A percentile compares a stretch with the other conserved stretches of the same genome.
Conservation (phyloP, 2,888 invertebrate species). For the Zhuqinia jingwanae region DNA sequence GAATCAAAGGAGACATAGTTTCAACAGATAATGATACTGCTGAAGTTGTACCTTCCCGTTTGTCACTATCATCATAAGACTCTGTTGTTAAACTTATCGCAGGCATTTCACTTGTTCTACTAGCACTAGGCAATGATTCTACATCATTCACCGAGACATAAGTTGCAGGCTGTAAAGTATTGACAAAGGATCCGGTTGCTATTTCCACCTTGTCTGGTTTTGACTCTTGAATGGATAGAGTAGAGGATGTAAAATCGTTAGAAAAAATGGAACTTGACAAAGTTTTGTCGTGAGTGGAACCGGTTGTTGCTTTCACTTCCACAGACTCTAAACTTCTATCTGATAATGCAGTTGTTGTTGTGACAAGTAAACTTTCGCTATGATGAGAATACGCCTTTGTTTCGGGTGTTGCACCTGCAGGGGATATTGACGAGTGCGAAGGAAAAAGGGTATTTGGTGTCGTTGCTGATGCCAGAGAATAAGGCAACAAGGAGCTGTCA, state of each 20-base stretch:
- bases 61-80: not conserved
- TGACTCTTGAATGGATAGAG: conserved; percentile 8
- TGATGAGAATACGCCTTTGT: not conserved
- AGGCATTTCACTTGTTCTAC: not conserved
- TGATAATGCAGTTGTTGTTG: not conserved
- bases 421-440: not conserved
- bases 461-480: not conserved
- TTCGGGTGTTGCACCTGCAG: not conserved
- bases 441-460: not conserved
- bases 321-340: not conserved
- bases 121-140: not conserved
- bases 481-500: conserved; percentile 1
- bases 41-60: not conserved
- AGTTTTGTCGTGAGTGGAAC: not conserved
- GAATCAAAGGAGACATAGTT: not conserved
- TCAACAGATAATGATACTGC: not conserved
- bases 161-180: not conserved
- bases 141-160: not conserved
- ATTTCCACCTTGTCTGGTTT: conserved; percentile 10
- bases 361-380: not conserved
- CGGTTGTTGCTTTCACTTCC: conserved; percentile 34
- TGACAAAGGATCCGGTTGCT: not conserved
- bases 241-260: not conserved
- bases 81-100: not conserved
- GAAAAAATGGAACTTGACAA: not conserved